Conservation (phyloP, 2,113 vertebrate genomes). For the Oncorhynchus masou region DNA sequence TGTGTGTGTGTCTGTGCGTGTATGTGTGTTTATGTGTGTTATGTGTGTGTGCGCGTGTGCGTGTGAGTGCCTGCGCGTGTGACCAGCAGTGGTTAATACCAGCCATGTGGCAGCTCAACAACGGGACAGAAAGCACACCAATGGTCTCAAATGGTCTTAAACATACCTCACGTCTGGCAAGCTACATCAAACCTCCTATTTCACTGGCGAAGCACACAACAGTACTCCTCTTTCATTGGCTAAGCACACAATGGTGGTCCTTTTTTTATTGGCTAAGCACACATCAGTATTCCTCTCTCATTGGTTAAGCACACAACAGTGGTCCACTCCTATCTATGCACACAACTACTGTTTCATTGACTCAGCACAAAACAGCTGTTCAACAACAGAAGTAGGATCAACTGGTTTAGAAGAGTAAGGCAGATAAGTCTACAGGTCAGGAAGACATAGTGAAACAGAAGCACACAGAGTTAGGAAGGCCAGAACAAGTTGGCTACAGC, state of each 20-base stretch:
- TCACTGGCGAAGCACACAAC: constrained; percentile 26
- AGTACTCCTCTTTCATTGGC: constrained; percentile 5
- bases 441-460: neutral
- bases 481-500: neutral
- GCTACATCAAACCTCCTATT: neutral
- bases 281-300: neutral
- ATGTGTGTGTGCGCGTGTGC: neutral
- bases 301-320: constrained; percentile 9
- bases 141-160: constrained; percentile 5
- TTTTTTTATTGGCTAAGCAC: constrained; percentile 1
- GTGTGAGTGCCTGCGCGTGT: neutral
- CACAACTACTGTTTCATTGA: neutral
- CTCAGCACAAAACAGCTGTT: neutral
- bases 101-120: constrained; percentile 15
- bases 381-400: no score
- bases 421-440: neutral
- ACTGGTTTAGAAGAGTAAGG: no score
- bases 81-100: neutral
- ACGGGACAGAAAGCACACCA: neutral
- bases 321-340: neutral
- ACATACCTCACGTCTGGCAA: constrained; percentile 12
- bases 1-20: neutral
- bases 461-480: neutral
- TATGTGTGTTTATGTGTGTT: neutral
- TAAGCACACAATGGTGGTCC: constrained; percentile 5